Base-by-base conservation (phyloP, 53 echinoderm and acorn worm genomes). In the Patiria pectinifera region DNA sequence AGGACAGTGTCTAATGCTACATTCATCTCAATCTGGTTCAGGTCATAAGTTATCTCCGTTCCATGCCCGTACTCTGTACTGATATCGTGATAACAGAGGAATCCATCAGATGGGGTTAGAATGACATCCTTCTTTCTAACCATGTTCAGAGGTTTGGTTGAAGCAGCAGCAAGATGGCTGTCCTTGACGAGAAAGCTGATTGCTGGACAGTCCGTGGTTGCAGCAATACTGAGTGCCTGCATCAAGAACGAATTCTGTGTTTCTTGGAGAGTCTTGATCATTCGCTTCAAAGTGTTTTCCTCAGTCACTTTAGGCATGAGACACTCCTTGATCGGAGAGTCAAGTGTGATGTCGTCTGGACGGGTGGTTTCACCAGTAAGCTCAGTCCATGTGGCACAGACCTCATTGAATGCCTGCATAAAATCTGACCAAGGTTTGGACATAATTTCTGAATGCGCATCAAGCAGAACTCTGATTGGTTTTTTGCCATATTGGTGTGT, bases 61-160 rank as follows among this genome's bases (percentile, higher is more conserved):
- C 93, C 93, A 72, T 89, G 86, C 13, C 93, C 93, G n/a, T 93
- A 93, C 69, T 93, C 93, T 74, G 93, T 93, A 25, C 48, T 82
- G 69, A 93, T 15, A 13, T 93, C 93, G 59, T 93, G 76, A n/a
- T 45, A 83, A 43, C 80, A 87, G 11, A 93, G 76, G 35, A 82
- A 71, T 2, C 53, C 15, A 12, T 89, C 84, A 23, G 53, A 48
- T 62, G 82, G 80, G 58, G 82, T 45, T 11, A 21, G 58, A 61
- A 93, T 93, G 21, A 93, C 71, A 18, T 87, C 78, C 44, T 70
- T 71, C 35, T 71, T 60, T 44, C 58, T 82, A 3, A 76, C 69
- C 71, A 83, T 66, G 48, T 78, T 61, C n/a, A 93, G 89, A 76
- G 83, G 83, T 80, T 87, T 74, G 83, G 93, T 93, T 93, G 63